Conservation (phyloP, 2,113 vertebrate species). For the Odontesthes bonariensis region DNA sequence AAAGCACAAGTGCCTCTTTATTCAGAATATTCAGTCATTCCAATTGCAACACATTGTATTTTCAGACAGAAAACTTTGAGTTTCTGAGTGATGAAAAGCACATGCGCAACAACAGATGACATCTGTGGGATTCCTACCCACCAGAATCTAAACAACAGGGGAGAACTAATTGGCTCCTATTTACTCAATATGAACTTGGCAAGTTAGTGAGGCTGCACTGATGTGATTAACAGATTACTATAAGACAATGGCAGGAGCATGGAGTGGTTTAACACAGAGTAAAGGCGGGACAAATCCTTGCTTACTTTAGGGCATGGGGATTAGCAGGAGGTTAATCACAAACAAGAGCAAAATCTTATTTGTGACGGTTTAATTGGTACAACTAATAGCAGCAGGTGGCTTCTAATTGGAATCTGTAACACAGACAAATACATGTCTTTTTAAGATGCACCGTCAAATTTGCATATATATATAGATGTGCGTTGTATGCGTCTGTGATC, state of each 20-base stretch:
- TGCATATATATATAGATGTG: neutral
- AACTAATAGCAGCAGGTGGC: neutral
- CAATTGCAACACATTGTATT: neutral
- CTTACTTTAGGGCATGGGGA: conserved; percentile 63
- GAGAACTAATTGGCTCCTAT: conserved; percentile 50
- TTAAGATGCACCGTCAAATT: neutral
- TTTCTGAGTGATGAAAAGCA: conserved; percentile 14
- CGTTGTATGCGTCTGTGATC: neutral
- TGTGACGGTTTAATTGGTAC: conserved; percentile 29
- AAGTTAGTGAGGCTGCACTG: conserved; percentile 67
- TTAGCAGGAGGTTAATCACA: conserved; percentile 73
- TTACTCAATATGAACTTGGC: conserved; percentile 56
- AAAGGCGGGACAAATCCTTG: conserved; percentile 64
- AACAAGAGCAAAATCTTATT: conserved; percentile 36
- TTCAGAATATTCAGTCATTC: too few species aligned
- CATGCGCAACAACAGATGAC: conserved; percentile 2
- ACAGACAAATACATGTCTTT: neutral
- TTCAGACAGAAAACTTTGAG: neutral
- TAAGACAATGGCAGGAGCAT: conserved; percentile 55
- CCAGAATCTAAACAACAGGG: conserved; percentile 3
- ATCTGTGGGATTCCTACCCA: conserved; percentile 10
- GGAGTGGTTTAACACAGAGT: conserved; percentile 44
- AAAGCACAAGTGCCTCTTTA: neutral
- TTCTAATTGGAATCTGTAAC: neutral
- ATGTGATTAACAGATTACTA: conserved; percentile 79